phyloP scores from a whole-genome alignment of 2,113 vertebrate genomes.

The Microtus oregoni region DNA sequence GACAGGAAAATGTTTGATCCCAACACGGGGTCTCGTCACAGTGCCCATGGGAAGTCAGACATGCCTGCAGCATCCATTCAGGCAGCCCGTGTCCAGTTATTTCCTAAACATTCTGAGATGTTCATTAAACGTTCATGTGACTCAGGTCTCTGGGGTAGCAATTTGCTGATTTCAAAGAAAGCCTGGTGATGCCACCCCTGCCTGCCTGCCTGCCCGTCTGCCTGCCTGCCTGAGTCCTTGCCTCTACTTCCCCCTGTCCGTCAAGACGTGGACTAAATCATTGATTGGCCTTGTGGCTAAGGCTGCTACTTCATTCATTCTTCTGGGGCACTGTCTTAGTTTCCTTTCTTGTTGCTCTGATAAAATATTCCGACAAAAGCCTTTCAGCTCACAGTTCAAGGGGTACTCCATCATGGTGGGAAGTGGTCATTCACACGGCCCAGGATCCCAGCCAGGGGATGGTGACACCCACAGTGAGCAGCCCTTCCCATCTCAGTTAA shows the following conservation, averaged over 20 bases:
- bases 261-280: background rate
- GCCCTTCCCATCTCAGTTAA: background rate
- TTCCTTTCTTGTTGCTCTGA: background rate
- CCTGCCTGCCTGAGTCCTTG: background rate
- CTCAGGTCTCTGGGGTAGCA: background rate
- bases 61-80: background rate
- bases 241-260: background rate
- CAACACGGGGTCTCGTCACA: fast-evolving
- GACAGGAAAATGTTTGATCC: background rate
- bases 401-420: background rate
- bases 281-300: background rate
- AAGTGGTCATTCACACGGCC: background rate
- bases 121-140: background rate
- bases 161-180: background rate
- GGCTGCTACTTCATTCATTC: fast-evolving
- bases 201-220: background rate
- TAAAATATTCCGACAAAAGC: background rate
- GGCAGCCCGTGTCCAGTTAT: fast-evolving
- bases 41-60: too few relatives aligned
- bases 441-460: background rate
- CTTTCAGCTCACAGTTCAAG: background rate
- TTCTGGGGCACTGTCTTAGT: background rate
- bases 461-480: background rate
- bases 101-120: background rate
- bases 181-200: fast-evolving